A percentile compares a stretch with the other conserved stretches of the same genome.
These are phyloP conservation scores for Caenorhabditis sp. DNA, from an alignment of 2,888 invertebrate species.

Conservation along the genomic window DNA sequence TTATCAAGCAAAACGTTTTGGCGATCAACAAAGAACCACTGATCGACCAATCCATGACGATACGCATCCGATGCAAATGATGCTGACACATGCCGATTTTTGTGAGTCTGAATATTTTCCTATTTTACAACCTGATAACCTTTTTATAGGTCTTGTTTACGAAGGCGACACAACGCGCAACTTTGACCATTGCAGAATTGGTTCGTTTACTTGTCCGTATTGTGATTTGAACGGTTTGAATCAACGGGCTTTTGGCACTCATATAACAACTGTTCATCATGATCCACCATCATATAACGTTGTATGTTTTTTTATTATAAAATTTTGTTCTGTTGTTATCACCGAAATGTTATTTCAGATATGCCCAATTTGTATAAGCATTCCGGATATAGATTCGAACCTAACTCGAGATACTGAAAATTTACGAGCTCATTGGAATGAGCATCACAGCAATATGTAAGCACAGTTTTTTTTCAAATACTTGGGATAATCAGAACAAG, in stretches of 20 bases:
- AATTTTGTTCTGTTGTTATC: slow-evolving; percentile 10
- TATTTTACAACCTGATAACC: background rate
- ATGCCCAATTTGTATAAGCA: slow-evolving; percentile 94
- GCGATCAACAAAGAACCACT: background rate
- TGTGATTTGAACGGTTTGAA: slow-evolving; percentile 92
- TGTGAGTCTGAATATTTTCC: slow-evolving; percentile 75
- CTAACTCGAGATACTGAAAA: slow-evolving; percentile 95
- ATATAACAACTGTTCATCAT: slow-evolving; percentile 82
- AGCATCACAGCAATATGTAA: slow-evolving; percentile 70
- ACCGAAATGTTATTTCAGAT: no score
- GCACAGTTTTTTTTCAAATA: background rate
- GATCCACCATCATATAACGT: slow-evolving; percentile 86
- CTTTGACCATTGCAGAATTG: slow-evolving; percentile 83
- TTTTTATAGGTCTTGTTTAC: slow-evolving; percentile 84
- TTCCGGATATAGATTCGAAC: slow-evolving; percentile 87
- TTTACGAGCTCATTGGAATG: slow-evolving; percentile 91
- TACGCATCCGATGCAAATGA: slow-evolving; percentile 99
- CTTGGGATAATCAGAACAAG: no score
- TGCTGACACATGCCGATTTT: slow-evolving; percentile 93
- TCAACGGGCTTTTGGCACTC: slow-evolving; percentile 83
- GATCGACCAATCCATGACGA: slow-evolving; percentile 80
- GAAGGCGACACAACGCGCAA: slow-evolving; percentile 87
- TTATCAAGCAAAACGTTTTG: slow-evolving; percentile 24
- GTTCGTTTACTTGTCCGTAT: slow-evolving; percentile 91
- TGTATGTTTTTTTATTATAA: slow-evolving; percentile 43